These are phyloP conservation scores for Argyresthia albistria DNA, from an alignment of 2,888 invertebrate genomes.

Conservation along the genomic window DNA sequence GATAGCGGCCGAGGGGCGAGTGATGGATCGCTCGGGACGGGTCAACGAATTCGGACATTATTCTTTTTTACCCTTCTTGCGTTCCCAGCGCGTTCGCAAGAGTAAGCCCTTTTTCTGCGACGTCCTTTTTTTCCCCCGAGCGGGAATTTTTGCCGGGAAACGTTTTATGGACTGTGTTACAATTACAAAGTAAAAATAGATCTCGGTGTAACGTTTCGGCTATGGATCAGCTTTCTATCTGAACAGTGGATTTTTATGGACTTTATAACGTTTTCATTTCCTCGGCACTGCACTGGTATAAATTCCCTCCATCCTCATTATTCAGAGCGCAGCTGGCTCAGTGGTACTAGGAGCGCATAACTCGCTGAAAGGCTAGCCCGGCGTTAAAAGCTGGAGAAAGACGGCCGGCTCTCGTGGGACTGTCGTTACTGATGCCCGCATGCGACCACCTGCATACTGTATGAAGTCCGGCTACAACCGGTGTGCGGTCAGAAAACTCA, in stretches of 20 bases:
- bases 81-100: slow-evolving; percentile 54
- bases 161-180: slow-evolving; percentile 66
- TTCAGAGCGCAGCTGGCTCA: slow-evolving; percentile 16
- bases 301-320: background rate
- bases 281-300: background rate
- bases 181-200: slow-evolving; percentile 70
- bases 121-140: slow-evolving; percentile 54
- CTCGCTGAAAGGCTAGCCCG: slow-evolving; percentile 27
- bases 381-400: slow-evolving; percentile 41
- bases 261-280: background rate
- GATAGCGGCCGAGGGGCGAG: slow-evolving; percentile 60
- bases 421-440: slow-evolving; percentile 13
- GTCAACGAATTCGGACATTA: slow-evolving; percentile 75
- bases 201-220: slow-evolving; percentile 35
- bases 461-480: slow-evolving; percentile 33
- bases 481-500: slow-evolving; percentile 57
- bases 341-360: slow-evolving; percentile 35
- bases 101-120: slow-evolving; percentile 70
- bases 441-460: slow-evolving; percentile 46
- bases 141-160: slow-evolving; percentile 54
- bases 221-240: slow-evolving; percentile 13
- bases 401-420: slow-evolving; percentile 25
- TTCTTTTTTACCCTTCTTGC: slow-evolving; percentile 74
- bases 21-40: slow-evolving; percentile 73
- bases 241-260: background rate